Conservation (phyloP, 23 tunicate genomes). For the Styela clava region DNA sequence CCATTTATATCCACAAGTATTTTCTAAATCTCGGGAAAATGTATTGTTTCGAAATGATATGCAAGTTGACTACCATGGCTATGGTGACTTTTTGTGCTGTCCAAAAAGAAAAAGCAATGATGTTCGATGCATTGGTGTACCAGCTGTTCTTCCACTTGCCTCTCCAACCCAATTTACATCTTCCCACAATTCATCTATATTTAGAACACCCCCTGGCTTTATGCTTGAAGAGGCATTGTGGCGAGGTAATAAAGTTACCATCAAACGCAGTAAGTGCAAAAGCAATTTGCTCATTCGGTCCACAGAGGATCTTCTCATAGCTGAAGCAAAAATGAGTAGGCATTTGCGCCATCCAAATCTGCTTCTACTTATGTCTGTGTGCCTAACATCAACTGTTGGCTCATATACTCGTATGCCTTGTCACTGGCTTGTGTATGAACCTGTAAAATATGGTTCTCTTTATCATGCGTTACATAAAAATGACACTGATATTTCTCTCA, state of each 20-base stretch:
- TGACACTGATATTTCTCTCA: constrained; percentile 13
- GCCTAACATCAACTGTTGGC: constrained; percentile 21
- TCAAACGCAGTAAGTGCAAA: constrained; percentile 18
- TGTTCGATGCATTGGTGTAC: not conserved
- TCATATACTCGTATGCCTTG: constrained; percentile 15
- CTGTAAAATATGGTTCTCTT: constrained; percentile 43
- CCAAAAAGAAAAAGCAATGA: not conserved
- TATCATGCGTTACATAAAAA: constrained; percentile 44
- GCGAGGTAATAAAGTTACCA: constrained; percentile 7
- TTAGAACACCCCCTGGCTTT: constrained; percentile 13
- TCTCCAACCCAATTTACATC: constrained; percentile 18
- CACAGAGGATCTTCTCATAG: constrained; percentile 15
- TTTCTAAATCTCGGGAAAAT: not conserved
- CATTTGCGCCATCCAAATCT: constrained; percentile 20
- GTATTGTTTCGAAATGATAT: not conserved
- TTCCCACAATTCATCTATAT: not conserved
- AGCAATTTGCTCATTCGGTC: not conserved
- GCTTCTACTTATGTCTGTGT: constrained; percentile 14
- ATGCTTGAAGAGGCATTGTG: constrained; percentile 26
- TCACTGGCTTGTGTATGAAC: constrained; percentile 63
- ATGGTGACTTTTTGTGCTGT: not conserved
- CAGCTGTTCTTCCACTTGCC: constrained; percentile 27
- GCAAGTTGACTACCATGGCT: not conserved
- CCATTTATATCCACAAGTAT: not conserved
- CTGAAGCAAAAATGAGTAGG: constrained; percentile 22